Percentiles rank a stretch among this genome's conserved stretches.
These are phyloP conservation scores for Eustalomyia histrio DNA, from an alignment of 2,888 invertebrate genomes.

Conservation along the genomic window DNA sequence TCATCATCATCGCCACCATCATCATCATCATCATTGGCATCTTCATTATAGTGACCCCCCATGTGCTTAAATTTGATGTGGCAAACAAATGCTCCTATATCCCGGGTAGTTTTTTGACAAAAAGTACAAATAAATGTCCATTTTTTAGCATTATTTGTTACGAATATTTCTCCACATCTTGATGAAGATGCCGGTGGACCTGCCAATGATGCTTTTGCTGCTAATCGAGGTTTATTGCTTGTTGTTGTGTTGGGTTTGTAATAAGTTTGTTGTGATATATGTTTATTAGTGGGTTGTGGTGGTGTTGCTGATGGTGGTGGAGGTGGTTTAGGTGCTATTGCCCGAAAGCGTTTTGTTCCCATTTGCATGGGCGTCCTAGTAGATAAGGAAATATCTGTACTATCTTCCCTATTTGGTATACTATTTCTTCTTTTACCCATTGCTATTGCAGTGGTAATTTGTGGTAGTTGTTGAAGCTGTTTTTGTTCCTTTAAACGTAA, in stretches of 20 bases:
- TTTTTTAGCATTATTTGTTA: slow-evolving; percentile 70
- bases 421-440: slow-evolving; percentile 9
- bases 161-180: slow-evolving; percentile 71
- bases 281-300: not conserved
- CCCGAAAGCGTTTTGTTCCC: slow-evolving; percentile 39
- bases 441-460: not conserved
- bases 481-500: slow-evolving; percentile 44
- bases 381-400: not conserved
- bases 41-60: slow-evolving; percentile 48
- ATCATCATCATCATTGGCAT: slow-evolving; percentile 45
- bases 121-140: slow-evolving; percentile 72
- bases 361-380: not conserved
- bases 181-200: not conserved
- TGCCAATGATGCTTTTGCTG: not conserved
- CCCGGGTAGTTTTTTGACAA: slow-evolving; percentile 70
- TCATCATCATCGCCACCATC: slow-evolving; percentile 36
- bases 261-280: not conserved
- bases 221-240: no score
- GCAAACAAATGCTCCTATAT: slow-evolving; percentile 71
- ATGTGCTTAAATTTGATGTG: slow-evolving; percentile 71
- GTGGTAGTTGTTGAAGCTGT: not conserved
- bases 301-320: not conserved
- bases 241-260: not conserved
- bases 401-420: not conserved
- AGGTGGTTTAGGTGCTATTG: slow-evolving; percentile 7